Percentiles rank a stretch among this genome's conserved stretches.
Conservation (phyloP, 2,888 invertebrate genomes). For the Harpagoxenus sublaevis region DNA sequence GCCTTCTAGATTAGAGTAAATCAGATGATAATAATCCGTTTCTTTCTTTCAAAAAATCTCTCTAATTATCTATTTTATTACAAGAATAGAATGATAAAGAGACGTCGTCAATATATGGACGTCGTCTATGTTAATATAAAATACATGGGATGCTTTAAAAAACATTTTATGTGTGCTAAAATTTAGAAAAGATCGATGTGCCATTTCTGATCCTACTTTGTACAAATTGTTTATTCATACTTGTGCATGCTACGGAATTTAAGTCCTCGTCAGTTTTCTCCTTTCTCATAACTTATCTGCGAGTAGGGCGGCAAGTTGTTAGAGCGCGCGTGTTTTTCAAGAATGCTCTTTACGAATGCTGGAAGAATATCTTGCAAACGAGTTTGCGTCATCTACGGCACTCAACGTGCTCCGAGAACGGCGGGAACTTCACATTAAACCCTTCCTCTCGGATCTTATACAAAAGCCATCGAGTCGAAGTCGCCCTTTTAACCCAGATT, state of each 20-base stretch:
- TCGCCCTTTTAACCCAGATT: slow-evolving; percentile 75
- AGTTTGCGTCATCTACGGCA: slow-evolving; percentile 48
- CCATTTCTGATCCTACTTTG: neutral
- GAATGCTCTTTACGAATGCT: slow-evolving; percentile 46
- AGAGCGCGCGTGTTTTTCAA: slow-evolving; percentile 36
- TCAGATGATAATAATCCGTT: too few species aligned
- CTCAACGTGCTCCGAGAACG: slow-evolving; percentile 37
- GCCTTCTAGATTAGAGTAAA: too few species aligned
- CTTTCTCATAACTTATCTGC: slow-evolving; percentile 22
- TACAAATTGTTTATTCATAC: slow-evolving; percentile 8
- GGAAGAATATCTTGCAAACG: slow-evolving; percentile 55
- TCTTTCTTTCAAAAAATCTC: too few species aligned
- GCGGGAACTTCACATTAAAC: slow-evolving; percentile 65
- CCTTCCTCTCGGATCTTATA: slow-evolving; percentile 57
- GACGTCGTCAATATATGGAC: neutral
- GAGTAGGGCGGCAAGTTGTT: slow-evolving; percentile 18
- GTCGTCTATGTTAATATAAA: too few species aligned
- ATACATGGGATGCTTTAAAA: neutral
- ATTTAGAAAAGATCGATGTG: neutral
- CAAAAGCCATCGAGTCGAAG: slow-evolving; percentile 75
- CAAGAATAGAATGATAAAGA: neutral
- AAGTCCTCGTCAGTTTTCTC: neutral
- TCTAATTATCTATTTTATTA: neutral
- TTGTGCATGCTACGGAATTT: neutral
- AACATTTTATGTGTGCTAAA: neutral